Evolutionary conservation across 2,113 vertebrate genomes (phyloP), one percentile per base, ranked within the genome.

Genomic region (Ptyas mucosa): DNA sequence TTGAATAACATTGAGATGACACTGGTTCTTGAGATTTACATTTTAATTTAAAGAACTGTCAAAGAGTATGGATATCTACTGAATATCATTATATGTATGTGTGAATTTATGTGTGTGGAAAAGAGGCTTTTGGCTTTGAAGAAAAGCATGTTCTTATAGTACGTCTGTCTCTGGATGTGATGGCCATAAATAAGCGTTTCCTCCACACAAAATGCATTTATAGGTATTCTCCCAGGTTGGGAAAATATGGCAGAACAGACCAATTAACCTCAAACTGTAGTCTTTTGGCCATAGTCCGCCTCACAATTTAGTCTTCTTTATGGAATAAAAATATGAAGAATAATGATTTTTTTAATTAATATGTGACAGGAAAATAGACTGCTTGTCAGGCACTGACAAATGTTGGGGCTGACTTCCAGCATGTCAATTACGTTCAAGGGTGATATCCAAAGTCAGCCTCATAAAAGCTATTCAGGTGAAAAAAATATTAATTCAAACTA

Each of bases 301-400:
- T 85, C 18, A 64, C 91, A 90, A 85, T 94, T 92, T 2, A 2
- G 55, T 91, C 92, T 92, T 57, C 43, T 93, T 88, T 86, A 64
- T 1, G 0, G 39, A 86, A 89, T 93, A 93, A 95, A 95, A 0
- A 26, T 29, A 88, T 86, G 51, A 91, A 95, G 58, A 95, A 69
- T 91, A 95, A 93, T 92, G 91, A 92, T 91, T 96, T 96, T 58
- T 34, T 96, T 94, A 94, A 96, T 95, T 95, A 95, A 0, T 0
- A 90, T 75, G 58, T 95, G 94, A 96, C 92, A 96, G 90, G 87
- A 96, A 93, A 94, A 95, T 58, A 86, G 88, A 93, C 88, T 0
- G 0, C 34, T 52, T 52, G 89, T 81, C 0, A 53, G 39, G 43
- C 49, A 43, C 57, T 90, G 52, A 95, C 0, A 8, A 93, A 94